Conservation (phyloP, 2,113 vertebrate genomes). For the Carettochelys insculpta region DNA sequence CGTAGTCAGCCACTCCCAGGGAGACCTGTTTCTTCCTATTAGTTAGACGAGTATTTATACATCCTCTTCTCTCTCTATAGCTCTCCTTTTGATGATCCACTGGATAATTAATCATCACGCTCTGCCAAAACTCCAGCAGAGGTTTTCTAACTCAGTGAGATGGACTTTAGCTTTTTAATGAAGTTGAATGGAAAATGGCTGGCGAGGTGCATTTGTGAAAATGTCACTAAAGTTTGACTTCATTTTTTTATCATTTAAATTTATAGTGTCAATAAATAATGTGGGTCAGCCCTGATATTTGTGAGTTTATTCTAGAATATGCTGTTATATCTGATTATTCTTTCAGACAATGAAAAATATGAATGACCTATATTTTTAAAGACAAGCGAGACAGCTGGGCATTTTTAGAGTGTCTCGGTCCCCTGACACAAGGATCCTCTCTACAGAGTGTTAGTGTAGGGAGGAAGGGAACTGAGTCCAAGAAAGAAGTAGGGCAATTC, state of each 20-base stretch:
- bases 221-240: background rate
- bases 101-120: background rate
- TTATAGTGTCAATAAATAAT: background rate
- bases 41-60: background rate
- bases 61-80: background rate
- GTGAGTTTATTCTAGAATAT: background rate
- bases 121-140: background rate
- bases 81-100: background rate
- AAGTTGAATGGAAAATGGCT: background rate
- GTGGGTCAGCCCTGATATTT: background rate
- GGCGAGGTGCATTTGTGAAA: background rate
- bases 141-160: background rate
- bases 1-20: background rate
- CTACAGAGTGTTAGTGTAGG: background rate
- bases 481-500: slow-evolving; percentile 40
- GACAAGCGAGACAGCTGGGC: background rate
- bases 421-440: background rate
- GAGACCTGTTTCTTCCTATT: background rate
- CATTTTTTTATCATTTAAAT: background rate
- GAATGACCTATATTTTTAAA: background rate
- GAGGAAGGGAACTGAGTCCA: background rate
- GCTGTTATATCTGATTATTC: background rate
- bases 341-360: background rate
- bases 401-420: background rate
- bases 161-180: background rate